phyloP scores from a whole-genome alignment of 1,140 invertebrate species.

The Drosophila gunungcola region DNA sequence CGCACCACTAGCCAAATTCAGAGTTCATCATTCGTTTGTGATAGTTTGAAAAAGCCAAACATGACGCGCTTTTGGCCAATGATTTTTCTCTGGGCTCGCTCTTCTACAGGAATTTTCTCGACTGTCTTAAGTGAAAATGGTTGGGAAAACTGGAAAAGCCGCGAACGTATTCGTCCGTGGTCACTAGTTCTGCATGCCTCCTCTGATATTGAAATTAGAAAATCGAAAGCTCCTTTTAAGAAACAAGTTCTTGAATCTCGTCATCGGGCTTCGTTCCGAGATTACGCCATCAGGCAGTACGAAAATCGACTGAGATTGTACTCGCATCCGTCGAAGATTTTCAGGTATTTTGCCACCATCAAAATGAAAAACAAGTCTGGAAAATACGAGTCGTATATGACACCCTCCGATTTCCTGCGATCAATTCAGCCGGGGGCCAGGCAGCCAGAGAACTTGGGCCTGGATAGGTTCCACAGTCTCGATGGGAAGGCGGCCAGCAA shows the following conservation, averaged over 20 bases:
- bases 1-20: slow-evolving; percentile 38
- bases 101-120: neutral
- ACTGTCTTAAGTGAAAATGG: neutral
- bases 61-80: slow-evolving; percentile 26
- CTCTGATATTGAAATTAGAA: neutral
- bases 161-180: neutral
- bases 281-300: slow-evolving; percentile 44
- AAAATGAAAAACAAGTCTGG: slow-evolving; percentile 30
- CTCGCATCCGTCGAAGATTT: slow-evolving; percentile 49
- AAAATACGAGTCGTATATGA: slow-evolving; percentile 50
- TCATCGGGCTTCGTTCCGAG: slow-evolving; percentile 42
- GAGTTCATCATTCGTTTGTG: slow-evolving; percentile 11
- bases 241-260: neutral
- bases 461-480: slow-evolving; percentile 32
- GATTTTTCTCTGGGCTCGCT: slow-evolving; percentile 14
- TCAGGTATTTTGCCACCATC: slow-evolving; percentile 62
- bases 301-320: slow-evolving; percentile 51
- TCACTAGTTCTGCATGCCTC: neutral
- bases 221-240: neutral
- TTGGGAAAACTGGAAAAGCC: neutral
- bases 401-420: slow-evolving; percentile 57
- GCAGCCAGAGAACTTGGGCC: slow-evolving; percentile 36
- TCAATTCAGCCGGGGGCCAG: slow-evolving; percentile 31
- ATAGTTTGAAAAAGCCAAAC: neutral
- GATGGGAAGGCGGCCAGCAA: neutral